phyloP scores from a whole-genome alignment of 2,113 vertebrate species.

The Crypturellus undulatus region DNA sequence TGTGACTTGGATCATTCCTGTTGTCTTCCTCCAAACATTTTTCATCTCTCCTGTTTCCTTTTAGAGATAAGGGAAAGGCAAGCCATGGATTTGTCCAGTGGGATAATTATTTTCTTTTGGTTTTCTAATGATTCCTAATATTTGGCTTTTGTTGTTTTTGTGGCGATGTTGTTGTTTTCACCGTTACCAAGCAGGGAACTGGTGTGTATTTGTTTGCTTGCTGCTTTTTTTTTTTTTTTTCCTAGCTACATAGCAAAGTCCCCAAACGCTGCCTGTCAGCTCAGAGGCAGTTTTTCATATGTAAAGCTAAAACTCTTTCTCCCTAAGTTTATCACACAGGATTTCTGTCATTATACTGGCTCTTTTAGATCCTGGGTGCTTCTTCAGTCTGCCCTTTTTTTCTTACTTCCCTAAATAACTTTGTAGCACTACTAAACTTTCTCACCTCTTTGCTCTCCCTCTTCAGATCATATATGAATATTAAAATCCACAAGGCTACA shows the following conservation, averaged over 20 bases:
- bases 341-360: background rate
- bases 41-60: rapidly evolving
- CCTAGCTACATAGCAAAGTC: background rate
- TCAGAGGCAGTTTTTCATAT: background rate
- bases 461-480: background rate
- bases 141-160: background rate
- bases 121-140: background rate
- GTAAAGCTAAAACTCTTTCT: background rate
- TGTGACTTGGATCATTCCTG: background rate
- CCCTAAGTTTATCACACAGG: background rate
- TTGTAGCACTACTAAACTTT: background rate
- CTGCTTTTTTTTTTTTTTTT: too few relatives aligned
- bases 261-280: background rate
- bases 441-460: background rate
- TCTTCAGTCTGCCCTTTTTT: background rate
- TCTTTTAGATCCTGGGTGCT: background rate
- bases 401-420: background rate
- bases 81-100: background rate
- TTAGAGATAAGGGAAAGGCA: background rate
- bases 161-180: too few relatives aligned
- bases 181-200: background rate
- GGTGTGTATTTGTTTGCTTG: background rate
- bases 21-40: background rate
- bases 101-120: background rate
- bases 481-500: background rate